These are phyloP conservation scores for Apostichopus japonicus DNA, from an alignment of 35 echinoderm and acorn worm genomes.

Conservation along the genomic window DNA sequence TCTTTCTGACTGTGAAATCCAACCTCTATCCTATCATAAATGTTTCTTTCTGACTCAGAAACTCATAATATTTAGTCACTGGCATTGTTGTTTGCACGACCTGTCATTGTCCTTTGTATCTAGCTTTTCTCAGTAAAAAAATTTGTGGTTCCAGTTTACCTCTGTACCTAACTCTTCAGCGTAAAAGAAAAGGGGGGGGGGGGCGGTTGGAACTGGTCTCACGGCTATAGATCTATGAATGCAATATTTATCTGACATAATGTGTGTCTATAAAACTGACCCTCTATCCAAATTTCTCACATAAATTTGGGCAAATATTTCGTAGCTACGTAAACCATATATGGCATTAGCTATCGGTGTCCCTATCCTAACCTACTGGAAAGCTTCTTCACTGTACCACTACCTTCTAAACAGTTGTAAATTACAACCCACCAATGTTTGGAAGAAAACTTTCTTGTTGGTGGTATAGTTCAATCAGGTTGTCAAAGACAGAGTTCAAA, in stretches of 20 bases:
- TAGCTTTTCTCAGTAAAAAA: too few relatives aligned
- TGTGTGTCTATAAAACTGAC: conserved; percentile 15
- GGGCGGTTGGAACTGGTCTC: too few relatives aligned
- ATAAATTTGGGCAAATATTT: conserved; percentile 18
- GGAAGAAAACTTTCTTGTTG: background rate
- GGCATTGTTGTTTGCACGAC: too few relatives aligned
- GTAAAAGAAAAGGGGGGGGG: too few relatives aligned
- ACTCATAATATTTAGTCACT: too few relatives aligned
- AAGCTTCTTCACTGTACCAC: background rate
- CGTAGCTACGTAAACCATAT: background rate
- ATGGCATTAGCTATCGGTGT: background rate
- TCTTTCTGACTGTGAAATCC: too few relatives aligned
- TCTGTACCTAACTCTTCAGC: too few relatives aligned
- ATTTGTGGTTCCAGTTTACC: too few relatives aligned
- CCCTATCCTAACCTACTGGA: background rate
- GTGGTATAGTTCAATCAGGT: background rate
- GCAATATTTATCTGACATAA: background rate
- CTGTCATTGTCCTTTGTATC: too few relatives aligned
- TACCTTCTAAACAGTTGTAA: conserved; percentile 20
- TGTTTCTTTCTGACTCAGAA: too few relatives aligned
- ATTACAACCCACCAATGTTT: conserved; percentile 10
- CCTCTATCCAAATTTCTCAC: conserved; percentile 23
- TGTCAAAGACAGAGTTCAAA: conserved; percentile 8
- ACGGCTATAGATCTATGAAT: background rate
- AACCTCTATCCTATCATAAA: too few relatives aligned